Conservation (phyloP, 2,797 vertebrate species). For the Brotula barbata region DNA sequence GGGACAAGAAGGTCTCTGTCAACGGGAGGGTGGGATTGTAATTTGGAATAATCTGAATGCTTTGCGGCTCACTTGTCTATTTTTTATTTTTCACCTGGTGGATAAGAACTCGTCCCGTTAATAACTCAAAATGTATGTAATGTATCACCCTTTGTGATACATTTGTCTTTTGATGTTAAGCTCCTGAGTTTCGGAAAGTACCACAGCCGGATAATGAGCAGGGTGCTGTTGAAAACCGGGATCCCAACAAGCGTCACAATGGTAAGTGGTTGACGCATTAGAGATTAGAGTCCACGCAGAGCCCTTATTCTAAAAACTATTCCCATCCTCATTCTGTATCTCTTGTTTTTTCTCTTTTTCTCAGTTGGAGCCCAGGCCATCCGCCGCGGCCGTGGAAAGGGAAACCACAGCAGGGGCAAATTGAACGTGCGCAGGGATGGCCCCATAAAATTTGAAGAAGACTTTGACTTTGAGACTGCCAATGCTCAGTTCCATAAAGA, state of each 20-base stretch:
- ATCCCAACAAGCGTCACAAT: conserved; percentile 81
- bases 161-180: conserved; percentile 49
- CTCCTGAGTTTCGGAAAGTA: conserved; percentile 83
- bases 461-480: conserved; percentile 98
- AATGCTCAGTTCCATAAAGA: conserved; percentile 99
- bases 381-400: conserved; percentile 87
- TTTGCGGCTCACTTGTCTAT: too few species aligned
- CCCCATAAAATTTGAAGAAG: conserved; percentile 97
- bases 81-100: too few species aligned
- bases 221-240: conserved; percentile 84
- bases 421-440: conserved; percentile 89
- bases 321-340: too few species aligned
- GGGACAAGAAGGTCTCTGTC: too few species aligned
- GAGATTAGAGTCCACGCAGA: too few species aligned
- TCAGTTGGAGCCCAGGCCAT: conserved; percentile 73
- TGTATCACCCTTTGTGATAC: not conserved
- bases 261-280: conserved; percentile 77
- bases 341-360: not conserved
- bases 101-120: too few species aligned
- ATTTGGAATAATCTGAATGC: too few species aligned
- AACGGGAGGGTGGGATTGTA: too few species aligned
- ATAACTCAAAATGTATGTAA: too few species aligned
- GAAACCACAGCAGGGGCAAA: conserved; percentile 90
- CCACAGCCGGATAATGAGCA: conserved; percentile 85
- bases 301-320: too few species aligned